Conservation (phyloP, 1,140 invertebrate species). For the Drosophila varians region DNA sequence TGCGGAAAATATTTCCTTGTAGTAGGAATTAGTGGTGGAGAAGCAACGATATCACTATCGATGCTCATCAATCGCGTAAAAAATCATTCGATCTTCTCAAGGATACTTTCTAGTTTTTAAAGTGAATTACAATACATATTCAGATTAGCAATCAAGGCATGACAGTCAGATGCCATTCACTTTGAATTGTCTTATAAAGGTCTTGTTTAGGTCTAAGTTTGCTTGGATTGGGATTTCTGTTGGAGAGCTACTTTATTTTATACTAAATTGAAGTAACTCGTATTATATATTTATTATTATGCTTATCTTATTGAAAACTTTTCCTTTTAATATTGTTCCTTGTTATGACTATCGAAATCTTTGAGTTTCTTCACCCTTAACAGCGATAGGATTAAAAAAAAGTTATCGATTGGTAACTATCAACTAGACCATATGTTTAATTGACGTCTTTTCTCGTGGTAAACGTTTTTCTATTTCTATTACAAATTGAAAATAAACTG, state of each 20-base stretch:
- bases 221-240: too few species aligned
- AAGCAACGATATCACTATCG: not conserved
- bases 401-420: not conserved
- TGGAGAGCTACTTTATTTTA: too few species aligned
- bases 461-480: not conserved
- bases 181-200: too few species aligned
- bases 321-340: too few species aligned
- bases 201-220: too few species aligned
- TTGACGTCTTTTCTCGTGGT: not conserved
- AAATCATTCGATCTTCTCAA: not conserved
- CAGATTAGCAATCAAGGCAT: too few species aligned
- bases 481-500: not conserved
- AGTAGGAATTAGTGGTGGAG: constrained; percentile 16
- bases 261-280: too few species aligned
- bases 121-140: too few species aligned
- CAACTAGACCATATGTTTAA: not conserved
- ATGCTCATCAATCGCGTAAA: not conserved
- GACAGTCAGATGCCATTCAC: too few species aligned
- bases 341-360: too few species aligned
- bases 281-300: too few species aligned
- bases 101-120: not conserved
- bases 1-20: constrained; percentile 51
- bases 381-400: not conserved
- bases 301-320: too few species aligned
- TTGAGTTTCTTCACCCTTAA: not conserved